Percentiles rank a stretch among this genome's conserved stretches.
These are phyloP conservation scores for Candoia aspera DNA, from an alignment of 2,113 vertebrate species.

Conservation along the genomic window DNA sequence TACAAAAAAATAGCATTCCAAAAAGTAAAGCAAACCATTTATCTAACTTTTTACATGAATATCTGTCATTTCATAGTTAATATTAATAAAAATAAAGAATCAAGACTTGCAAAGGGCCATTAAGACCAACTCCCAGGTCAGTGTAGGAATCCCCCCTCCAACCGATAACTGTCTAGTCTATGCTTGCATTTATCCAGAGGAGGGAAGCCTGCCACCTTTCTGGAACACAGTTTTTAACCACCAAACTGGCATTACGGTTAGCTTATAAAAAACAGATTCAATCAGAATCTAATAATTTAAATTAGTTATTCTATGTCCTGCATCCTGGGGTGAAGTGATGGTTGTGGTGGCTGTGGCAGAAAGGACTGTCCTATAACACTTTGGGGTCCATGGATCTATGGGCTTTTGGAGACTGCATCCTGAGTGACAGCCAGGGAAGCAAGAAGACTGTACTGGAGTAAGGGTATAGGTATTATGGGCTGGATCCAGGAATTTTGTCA, in stretches of 20 bases:
- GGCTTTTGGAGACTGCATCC: not conserved
- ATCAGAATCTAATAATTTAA: not conserved
- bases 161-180: not conserved
- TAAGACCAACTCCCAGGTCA: not conserved
- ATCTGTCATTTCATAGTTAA: not conserved
- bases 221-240: not conserved
- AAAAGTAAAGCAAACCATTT: not conserved
- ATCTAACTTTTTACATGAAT: not conserved
- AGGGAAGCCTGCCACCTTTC: not conserved
- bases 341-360: not conserved
- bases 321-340: not conserved
- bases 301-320: not conserved
- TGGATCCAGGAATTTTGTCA: not conserved
- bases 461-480: not conserved
- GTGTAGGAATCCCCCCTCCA: not conserved
- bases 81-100: not conserved
- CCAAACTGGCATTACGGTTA: not conserved
- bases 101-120: not conserved
- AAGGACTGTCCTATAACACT: not conserved
- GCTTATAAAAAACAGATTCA: not conserved
- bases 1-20: not conserved
- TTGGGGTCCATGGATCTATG: not conserved
- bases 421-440: not conserved
- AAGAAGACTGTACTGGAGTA: not conserved
- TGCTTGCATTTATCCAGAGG: not conserved